Base-by-base conservation (phyloP, 1,140 invertebrate species). In the Diabrotica virgifera region DNA sequence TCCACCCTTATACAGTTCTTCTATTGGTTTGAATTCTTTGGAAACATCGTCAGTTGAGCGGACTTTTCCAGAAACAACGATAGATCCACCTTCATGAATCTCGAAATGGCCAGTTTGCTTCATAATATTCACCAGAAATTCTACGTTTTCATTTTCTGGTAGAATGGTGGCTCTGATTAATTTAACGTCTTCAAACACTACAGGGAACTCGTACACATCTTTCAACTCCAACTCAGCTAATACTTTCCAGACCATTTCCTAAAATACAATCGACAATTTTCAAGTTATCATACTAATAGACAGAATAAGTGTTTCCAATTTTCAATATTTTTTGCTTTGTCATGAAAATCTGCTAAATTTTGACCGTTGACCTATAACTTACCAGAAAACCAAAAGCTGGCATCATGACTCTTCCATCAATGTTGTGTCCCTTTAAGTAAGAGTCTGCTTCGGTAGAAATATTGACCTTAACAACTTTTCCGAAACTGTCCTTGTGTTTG, bases 381-480 rank as follows among this genome's bases (percentile, higher is more conserved):
- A 87, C 87, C 81, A 98, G 82, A 75, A 98, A 97, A 6, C 95
- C 96, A 52, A 96, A 97, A 52, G 95, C 96, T 7, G 97, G 96
- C 82, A 94, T 98, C 5, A 99, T 80, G 35, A 96, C 84, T 75
- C 96, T 85, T 10, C 95, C 96, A 81, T 98, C 96, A 73, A 98
- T 96, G 24, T 85, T 85, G 77, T 99, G 96, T 11, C 95, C 96
- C 35, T 85, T 78, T 53, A 93, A 82, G 80, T 89, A 95, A 13
- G 50, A 9, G 38, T 64, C 56, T 13, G 55, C 13, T 11, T 62
- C 55, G 12, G 3, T 40, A 5, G 36, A 59, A 9, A 53, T 52
- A 36, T 64, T 64, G 1, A 68, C 50, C 5, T 6, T 58, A 8
- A 68, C 38, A 10, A 38, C 46, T 46, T 64, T 55, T 36, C 62